A percentile compares a stretch with the other conserved stretches of the same genome.
Evolutionary conservation across 1,140 invertebrate species (phyloP).

Genomic region (Scaptomyza montana): DNA sequence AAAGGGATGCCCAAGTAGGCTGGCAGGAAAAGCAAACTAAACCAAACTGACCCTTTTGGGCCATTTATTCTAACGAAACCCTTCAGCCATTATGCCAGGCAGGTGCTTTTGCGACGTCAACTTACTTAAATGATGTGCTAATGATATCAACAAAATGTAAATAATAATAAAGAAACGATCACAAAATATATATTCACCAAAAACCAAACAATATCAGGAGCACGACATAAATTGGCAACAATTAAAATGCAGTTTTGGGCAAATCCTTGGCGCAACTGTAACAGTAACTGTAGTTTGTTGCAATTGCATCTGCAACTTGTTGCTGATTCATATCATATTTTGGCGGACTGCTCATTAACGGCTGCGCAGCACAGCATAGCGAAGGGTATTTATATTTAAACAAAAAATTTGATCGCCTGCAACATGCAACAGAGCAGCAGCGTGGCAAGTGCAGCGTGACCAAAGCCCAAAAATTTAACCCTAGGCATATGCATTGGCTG

Average conservation of each 20-base stretch:
- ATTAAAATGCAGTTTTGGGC: conserved; percentile 74
- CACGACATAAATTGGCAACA: conserved; percentile 24
- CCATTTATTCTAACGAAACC: conserved; percentile 59
- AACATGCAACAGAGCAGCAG: conserved; percentile 58
- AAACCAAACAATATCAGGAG: neutral
- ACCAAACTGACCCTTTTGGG: conserved; percentile 38
- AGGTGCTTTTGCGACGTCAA: conserved; percentile 40
- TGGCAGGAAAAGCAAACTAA: neutral
- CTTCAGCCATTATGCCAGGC: conserved; percentile 45
- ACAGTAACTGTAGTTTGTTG: conserved; percentile 25
- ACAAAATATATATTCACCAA: neutral
- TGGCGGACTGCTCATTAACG: conserved; percentile 66
- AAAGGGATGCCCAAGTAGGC: conserved; percentile 14
- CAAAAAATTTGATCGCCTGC: conserved; percentile 74
- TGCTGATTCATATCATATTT: conserved; percentile 59
- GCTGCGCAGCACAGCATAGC: conserved; percentile 37
- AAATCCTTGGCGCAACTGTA: conserved; percentile 47
- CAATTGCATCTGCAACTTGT: conserved; percentile 7
- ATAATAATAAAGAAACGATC: conserved; percentile 16
- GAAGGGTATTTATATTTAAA: conserved; percentile 40
- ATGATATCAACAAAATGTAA: conserved; percentile 53
- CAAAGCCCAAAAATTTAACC: conserved; percentile 44
- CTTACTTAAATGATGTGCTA: conserved; percentile 29
- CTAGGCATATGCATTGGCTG: conserved; percentile 9
- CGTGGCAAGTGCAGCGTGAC: conserved; percentile 59